A percentile compares a stretch with the other conserved stretches of the same genome.
phyloP scores from a whole-genome alignment of 2,113 vertebrate species.

The Mobula birostris region DNA sequence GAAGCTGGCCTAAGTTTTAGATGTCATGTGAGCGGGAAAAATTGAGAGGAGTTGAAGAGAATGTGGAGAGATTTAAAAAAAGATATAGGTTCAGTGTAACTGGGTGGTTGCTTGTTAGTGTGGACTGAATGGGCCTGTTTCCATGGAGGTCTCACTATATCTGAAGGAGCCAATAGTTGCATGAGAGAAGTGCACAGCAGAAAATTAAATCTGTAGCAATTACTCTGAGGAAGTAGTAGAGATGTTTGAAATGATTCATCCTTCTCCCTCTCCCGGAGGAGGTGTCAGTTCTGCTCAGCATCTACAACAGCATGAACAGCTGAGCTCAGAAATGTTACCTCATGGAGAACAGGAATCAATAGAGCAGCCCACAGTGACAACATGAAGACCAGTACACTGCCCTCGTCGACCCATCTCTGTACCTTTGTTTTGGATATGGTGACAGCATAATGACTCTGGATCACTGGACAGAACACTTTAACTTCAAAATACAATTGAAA shows the following conservation, averaged over 20 bases:
- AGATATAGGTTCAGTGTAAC: too few relatives aligned
- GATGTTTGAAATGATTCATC: background rate
- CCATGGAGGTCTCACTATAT: too few relatives aligned
- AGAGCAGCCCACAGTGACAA: background rate
- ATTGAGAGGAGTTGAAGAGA: too few relatives aligned
- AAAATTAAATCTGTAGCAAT: background rate
- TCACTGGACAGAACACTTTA: background rate
- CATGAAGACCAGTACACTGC: background rate
- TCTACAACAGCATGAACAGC: background rate
- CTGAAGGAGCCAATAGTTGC: background rate
- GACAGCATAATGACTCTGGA: background rate
- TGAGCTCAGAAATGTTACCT: background rate
- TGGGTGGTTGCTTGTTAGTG: too few relatives aligned
- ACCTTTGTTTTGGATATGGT: background rate
- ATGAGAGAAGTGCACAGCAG: background rate
- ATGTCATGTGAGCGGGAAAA: too few relatives aligned
- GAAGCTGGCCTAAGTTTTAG: too few relatives aligned
- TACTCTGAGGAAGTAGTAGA: background rate
- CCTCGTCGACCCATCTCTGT: background rate
- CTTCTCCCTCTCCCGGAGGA: background rate
- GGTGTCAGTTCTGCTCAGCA: background rate
- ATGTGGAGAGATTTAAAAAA: too few relatives aligned
- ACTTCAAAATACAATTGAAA: background rate
- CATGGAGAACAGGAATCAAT: background rate
- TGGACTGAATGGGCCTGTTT: too few relatives aligned